Conservation (phyloP, 37 sponge, comb jelly and placozoan genomes). For the Dysidea cf. avara region DNA sequence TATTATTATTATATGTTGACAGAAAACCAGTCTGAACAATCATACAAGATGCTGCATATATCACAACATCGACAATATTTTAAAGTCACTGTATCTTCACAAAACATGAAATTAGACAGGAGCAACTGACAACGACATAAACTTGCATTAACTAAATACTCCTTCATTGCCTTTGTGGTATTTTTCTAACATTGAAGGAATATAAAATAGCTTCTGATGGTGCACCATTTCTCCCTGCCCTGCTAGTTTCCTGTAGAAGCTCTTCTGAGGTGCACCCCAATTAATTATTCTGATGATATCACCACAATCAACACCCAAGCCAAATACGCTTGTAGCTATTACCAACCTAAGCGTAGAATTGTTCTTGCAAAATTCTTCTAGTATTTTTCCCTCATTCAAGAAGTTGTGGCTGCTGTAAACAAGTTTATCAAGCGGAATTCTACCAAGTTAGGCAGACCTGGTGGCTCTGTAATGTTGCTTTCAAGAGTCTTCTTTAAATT, state of each 20-base stretch:
- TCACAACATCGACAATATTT: slow-evolving; percentile 5
- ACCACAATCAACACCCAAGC: slow-evolving; percentile 19
- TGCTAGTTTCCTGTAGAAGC: slow-evolving; percentile 13
- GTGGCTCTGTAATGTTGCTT: neutral
- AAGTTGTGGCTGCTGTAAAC: neutral
- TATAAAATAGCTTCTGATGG: slow-evolving; percentile 1
- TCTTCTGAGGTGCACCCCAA: neutral
- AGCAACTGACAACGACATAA: neutral
- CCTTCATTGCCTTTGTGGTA: neutral
- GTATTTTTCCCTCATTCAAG: neutral
- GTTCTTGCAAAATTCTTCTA: neutral
- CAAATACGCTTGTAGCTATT: slow-evolving; percentile 11
- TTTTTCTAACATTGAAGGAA: neutral
- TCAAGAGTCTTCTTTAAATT: neutral
- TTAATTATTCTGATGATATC: slow-evolving; percentile 5
- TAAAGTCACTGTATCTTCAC: neutral
- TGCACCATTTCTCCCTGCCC: slow-evolving; percentile 14
- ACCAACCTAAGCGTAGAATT: slow-evolving; percentile 3
- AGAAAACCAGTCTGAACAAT: too few species aligned
- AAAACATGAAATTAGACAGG: neutral
- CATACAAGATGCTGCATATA: neutral
- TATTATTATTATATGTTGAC: too few species aligned
- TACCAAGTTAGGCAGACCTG: neutral
- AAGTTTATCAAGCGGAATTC: neutral
- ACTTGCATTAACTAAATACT: neutral